Conservation (phyloP, 2,797 vertebrate species). For the Cercopithecus neglectus region DNA sequence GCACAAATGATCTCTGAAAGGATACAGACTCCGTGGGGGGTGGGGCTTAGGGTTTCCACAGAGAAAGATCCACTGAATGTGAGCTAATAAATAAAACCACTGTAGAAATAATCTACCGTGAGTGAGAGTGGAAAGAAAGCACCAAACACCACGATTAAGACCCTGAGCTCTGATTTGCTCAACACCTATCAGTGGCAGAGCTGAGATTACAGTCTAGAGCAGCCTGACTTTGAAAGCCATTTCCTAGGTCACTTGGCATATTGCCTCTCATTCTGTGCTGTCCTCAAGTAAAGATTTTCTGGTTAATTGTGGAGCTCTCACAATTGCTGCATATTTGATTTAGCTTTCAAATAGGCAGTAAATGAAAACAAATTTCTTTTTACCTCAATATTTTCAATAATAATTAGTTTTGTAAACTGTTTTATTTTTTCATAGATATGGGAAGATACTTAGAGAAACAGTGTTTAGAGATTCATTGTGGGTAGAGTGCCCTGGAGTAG, state of each 20-base stretch:
- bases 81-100: background rate
- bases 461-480: background rate
- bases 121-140: background rate
- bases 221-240: background rate
- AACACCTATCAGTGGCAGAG: background rate
- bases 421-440: background rate
- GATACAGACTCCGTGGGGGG: background rate
- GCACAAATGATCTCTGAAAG: background rate
- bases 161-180: background rate
- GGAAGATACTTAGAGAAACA: background rate
- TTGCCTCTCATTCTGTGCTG: background rate
- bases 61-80: background rate
- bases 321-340: background rate
- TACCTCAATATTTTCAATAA: background rate
- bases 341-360: background rate
- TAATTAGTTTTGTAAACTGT: background rate
- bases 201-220: background rate
- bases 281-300: slow-evolving; percentile 1
- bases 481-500: background rate
- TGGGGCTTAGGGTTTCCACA: background rate
- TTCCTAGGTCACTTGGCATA: background rate
- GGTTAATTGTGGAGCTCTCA: background rate
- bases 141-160: background rate
- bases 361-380: background rate
- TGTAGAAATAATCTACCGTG: background rate